Evolutionary conservation across 2,888 invertebrate species (phyloP), one percentile per base, ranked within the genome.

Genomic region (Megaustenia siamemsis): DNA sequence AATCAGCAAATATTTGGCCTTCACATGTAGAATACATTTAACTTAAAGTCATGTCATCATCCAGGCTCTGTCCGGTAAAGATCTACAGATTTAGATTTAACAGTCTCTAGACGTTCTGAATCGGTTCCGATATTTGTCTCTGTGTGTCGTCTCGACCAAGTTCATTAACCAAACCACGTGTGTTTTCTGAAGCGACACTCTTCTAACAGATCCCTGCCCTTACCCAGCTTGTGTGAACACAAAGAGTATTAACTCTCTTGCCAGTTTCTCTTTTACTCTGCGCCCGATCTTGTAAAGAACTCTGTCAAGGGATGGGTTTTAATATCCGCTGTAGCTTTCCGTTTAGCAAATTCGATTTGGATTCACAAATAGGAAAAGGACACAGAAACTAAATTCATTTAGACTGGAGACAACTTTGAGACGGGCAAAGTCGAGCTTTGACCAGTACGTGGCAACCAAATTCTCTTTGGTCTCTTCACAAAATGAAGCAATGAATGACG

Each of bases 301-400:
- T 1, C 56, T 75, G 53, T 45, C 49, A 75, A 53, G 35, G 35
- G 77, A 56, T 77, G 15, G 60, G 8, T 40, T 63, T 68, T 53
- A 79, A 79, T 66, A 60, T 66, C 53, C 69, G 28, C 24, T 24
- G 43, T 38, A 43, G 60, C 60, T 0, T 71, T 82, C 73, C 82
- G 82, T 73, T 82, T 82, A 82, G 73, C 21, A 1, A 45, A 82
- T 82, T 73, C 28, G 35, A 82, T 82, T 82, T 73, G 40, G 3
- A 69, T 60, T 73, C 32, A 60, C 73, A 56, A 82, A 82, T 82
- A 82, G 73, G 45, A 43, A 82, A 38, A 71, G 82, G 32, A 63
- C 45, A 53, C 40, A 28, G 43, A 60, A 28, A 35, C 43, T 21
- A 32, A 80, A 82, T 82, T 82, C 82, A 60, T 43, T 82, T 73